Evolutionary conservation across 2,113 vertebrate genomes (phyloP), one percentile per base, ranked within the genome.

Genomic region (Chaetura pelagica): DNA sequence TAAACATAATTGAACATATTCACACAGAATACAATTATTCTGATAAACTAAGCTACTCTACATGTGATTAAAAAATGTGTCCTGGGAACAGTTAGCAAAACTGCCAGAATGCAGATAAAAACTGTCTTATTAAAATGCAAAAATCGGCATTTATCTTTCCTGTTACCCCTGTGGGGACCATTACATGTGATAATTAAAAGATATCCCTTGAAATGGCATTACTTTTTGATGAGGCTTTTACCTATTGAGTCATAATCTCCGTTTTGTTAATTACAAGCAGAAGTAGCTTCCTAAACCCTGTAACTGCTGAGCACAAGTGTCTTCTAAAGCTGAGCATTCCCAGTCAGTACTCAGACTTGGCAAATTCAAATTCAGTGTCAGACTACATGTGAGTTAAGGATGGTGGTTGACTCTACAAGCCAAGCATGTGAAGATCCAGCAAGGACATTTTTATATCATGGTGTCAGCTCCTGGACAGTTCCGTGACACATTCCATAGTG

Each of bases 51-150:
- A 93, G 58, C 46, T 90, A 79, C n/a, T 55, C 57, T 76, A 93
- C 54, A 73, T 82, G 66, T 94, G 78, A 82, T 96, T 96, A 94
- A 94, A 96, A 95, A 88, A 88, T 40, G 92, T 87, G 73, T 82
- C 96, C 76, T 93, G 93, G 94, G 96, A 96, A 87, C 93, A 94
- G 87, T 97, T 97, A 97, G 76, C 72, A 93, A 94, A 97, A 96
- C 68, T 95, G 81, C 67, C 96, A 90, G 80, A 94, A 95, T 93
- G 77, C 85, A 89, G 93, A 97, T 89, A 93, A 96, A 94, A 95
- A 72, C 71, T 93, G 74, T 75, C 87, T 83, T 84, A 93, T 96
- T 96, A 91, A 95, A 89, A 92, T 95, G 80, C 91, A 93, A 90
- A 95, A 97, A 26, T 88, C 5, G 13, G 74, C 78, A 95, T 97